Evolutionary conservation across 1,140 invertebrate species (phyloP), one percentile per base, ranked within the genome.

Genomic region (Trachymyrmex cornetzi): DNA sequence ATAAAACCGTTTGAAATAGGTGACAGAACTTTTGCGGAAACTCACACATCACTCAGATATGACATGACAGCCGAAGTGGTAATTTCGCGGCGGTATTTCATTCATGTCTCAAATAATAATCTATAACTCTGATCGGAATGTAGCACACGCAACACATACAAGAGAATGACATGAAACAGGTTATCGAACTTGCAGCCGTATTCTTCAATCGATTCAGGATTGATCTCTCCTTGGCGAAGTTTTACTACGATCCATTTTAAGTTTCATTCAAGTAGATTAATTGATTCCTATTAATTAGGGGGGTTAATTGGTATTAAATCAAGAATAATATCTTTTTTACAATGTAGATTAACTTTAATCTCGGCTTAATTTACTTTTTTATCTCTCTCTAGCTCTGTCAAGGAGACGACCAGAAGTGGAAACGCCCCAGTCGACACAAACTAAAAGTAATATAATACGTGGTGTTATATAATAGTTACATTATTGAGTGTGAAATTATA

Each of bases 161-260:
- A 11, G 34, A n/a, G 30, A 24, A 79, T 30, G 1, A 24, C 5
- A 48, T 6, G 2, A 66, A 64, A 30, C 19, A 22, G 48, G 44
- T 55, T 74, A n/a, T 11, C 22, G 34, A 64, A 48, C 11, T 77
- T 64, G 7, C 24, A 53, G 22, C 9, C 22, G 7, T 12, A 44
- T 30, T 77, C 22, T 27, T 77, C 59, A 16, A 77, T 77, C 34
- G 22, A 79, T 79, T 64, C 14, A 3, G 44, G 9, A 44, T 64
- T 63, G 22, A 64, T 66, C 27, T 79, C 61, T 77, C 2, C 0
- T 64, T n/a, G 22, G 34, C 14, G 34, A 44, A 61, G 22, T 72
- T n/a, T 53, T 30, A 71, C n/a, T 9, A 57, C 6, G 3, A 11
- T 12, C 22, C 16, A 7, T 63, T 61, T 44, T 44, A 22, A 77